Conservation (phyloP, 2,113 vertebrate genomes). For the Coracopsis vasa region DNA sequence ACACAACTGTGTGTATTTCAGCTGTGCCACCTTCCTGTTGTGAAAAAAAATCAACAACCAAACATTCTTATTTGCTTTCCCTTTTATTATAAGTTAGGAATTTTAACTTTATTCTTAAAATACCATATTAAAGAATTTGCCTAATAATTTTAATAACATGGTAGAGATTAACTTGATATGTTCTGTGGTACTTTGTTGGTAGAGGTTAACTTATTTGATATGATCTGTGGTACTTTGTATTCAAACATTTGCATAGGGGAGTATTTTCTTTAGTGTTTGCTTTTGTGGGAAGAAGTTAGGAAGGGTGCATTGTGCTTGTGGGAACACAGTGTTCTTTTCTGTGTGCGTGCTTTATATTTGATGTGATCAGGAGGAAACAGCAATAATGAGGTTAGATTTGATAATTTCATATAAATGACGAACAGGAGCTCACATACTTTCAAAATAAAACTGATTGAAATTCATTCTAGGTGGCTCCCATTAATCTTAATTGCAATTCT, state of each 20-base stretch:
- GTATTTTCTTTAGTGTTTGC: neutral
- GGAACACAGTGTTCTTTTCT: slow-evolving; percentile 24
- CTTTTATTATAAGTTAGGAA: neutral
- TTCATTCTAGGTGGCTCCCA: slow-evolving; percentile 4
- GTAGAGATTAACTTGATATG: neutral
- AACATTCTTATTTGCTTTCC: neutral
- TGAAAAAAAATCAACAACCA: neutral
- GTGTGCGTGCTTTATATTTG: neutral
- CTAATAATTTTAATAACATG: neutral
- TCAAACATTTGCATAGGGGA: neutral
- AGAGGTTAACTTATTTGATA: neutral
- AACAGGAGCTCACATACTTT: slow-evolving; percentile 19
- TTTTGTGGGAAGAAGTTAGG: neutral
- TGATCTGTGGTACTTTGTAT: neutral
- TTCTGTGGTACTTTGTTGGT: neutral
- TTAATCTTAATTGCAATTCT: slow-evolving; percentile 49
- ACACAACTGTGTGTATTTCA: neutral
- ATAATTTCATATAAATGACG: slow-evolving; percentile 27
- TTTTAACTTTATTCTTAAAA: neutral
- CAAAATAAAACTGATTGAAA: slow-evolving; percentile 52
- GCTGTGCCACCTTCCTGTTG: neutral
- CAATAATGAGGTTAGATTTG: slow-evolving; percentile 8
- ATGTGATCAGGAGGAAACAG: slow-evolving; percentile 37
- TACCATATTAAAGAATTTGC: neutral
- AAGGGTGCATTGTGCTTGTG: neutral